phyloP scores from a whole-genome alignment of 2,888 invertebrate genomes.

The Oligia strigilis region DNA sequence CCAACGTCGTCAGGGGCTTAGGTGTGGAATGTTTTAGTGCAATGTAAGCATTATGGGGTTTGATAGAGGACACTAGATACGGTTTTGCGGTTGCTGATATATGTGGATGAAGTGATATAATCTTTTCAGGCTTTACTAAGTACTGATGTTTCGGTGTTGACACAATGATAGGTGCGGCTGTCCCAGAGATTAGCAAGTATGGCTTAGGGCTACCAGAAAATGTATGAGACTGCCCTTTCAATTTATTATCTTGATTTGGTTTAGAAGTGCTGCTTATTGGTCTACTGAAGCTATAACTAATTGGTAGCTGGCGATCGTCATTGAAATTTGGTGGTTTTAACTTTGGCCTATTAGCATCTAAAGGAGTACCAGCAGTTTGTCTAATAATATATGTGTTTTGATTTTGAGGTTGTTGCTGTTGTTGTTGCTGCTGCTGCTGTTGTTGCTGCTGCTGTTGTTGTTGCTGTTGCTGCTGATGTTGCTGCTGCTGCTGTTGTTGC shows the following conservation, averaged over 20 bases:
- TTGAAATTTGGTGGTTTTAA: conserved; percentile 86
- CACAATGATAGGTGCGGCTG: conserved; percentile 75
- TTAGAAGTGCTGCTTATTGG: conserved; percentile 69
- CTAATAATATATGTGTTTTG: conserved; percentile 69
- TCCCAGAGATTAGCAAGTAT: conserved; percentile 75
- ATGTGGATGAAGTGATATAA: conserved; percentile 72
- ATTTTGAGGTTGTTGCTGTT: conserved; percentile 68
- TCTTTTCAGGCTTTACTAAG: conserved; percentile 76
- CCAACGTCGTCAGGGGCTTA: conserved; percentile 81
- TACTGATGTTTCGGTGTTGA: conserved; percentile 80
- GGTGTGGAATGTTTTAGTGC: conserved; percentile 78
- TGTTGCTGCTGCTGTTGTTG: neutral
- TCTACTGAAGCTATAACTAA: conserved; percentile 82
- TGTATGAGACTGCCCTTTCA: conserved; percentile 71
- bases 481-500: neutral
- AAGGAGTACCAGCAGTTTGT: conserved; percentile 71
- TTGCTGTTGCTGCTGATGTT: neutral
- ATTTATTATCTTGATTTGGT: conserved; percentile 68
- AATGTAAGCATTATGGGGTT: conserved; percentile 73
- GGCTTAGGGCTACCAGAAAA: conserved; percentile 80
- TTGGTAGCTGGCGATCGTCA: conserved; percentile 86
- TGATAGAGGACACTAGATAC: conserved; percentile 74
- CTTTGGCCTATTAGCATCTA: conserved; percentile 78
- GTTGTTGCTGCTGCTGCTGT: conserved; percentile 29
- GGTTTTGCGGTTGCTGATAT: conserved; percentile 76